A percentile compares a stretch with the other conserved stretches of the same genome.
Conservation (phyloP, 64 coral and sea anemone genomes). For the Actinia tenebrosa region DNA sequence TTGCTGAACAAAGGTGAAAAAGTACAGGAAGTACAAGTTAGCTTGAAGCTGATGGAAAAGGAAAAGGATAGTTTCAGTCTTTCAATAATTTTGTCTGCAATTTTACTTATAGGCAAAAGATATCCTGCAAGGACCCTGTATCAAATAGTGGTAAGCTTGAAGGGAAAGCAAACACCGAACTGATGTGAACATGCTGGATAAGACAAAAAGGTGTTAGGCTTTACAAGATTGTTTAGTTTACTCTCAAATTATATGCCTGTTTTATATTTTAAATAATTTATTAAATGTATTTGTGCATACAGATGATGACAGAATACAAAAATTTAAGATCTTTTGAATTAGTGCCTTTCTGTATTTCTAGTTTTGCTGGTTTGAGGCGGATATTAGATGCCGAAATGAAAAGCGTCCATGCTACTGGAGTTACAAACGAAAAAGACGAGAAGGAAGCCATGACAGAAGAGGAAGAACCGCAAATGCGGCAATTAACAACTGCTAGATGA, state of each 20-base stretch:
- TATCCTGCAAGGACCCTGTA: constrained; percentile 4
- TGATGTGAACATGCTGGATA: constrained; percentile 7
- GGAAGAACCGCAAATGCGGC: constrained; percentile 6
- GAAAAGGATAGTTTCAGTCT: no score
- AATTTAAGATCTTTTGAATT: not conserved
- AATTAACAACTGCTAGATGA: not conserved
- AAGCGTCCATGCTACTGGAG: constrained; percentile 4
- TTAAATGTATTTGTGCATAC: not conserved
- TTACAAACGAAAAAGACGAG: constrained; percentile 1
- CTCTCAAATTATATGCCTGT: no score
- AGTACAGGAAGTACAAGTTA: no score
- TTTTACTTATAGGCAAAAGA: not conserved
- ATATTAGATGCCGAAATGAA: constrained; percentile 25
- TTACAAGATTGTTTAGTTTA: not conserved
- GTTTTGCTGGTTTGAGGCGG: constrained; percentile 4
- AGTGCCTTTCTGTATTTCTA: not conserved
- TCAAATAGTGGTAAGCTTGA: not conserved
- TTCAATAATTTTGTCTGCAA: not conserved
- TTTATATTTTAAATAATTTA: not conserved
- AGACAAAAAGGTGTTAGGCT: not conserved
- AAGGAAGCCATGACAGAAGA: constrained; percentile 3
- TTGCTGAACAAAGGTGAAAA: no score
- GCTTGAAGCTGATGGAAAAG: no score
- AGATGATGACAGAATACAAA: no score
- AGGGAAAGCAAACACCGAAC: not conserved